Conservation (phyloP, 1,140 invertebrate genomes). For the Copidosoma floridanum region DNA sequence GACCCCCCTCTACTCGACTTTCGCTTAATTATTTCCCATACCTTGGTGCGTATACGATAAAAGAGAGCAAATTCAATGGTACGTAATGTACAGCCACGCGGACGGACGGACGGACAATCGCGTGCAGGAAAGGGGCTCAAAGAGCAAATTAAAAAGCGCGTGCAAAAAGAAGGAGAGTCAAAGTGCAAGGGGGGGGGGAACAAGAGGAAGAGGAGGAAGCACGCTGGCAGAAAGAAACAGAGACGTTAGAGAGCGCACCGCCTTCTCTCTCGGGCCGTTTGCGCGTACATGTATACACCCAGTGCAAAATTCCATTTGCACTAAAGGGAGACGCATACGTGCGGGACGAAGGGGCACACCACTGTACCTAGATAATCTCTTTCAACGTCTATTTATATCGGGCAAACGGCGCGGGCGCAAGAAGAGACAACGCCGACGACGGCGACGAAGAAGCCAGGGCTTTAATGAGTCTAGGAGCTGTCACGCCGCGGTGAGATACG, state of each 20-base stretch:
- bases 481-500: conserved; percentile 47
- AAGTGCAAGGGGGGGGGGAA: conserved; percentile 15
- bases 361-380: too few species aligned
- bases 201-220: background rate
- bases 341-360: conserved; percentile 24
- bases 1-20: background rate
- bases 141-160: conserved; percentile 24
- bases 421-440: too few species aligned
- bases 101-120: too few species aligned
- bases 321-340: conserved; percentile 21
- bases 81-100: too few species aligned
- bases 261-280: too few species aligned
- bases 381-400: conserved; percentile 56
- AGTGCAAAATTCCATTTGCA: conserved; percentile 48
- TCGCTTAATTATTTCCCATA: conserved; percentile 8
- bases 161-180: conserved; percentile 19
- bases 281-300: too few species aligned
- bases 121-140: too few species aligned
- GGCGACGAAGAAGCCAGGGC: conserved; percentile 41
- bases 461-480: conserved; percentile 55
- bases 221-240: conserved; percentile 19
- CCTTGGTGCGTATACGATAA: background rate
- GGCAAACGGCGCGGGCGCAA: too few species aligned
- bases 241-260: too few species aligned
- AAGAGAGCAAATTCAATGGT: background rate